phyloP scores from a whole-genome alignment of 2,888 invertebrate genomes.

The Drosophila formosana region DNA sequence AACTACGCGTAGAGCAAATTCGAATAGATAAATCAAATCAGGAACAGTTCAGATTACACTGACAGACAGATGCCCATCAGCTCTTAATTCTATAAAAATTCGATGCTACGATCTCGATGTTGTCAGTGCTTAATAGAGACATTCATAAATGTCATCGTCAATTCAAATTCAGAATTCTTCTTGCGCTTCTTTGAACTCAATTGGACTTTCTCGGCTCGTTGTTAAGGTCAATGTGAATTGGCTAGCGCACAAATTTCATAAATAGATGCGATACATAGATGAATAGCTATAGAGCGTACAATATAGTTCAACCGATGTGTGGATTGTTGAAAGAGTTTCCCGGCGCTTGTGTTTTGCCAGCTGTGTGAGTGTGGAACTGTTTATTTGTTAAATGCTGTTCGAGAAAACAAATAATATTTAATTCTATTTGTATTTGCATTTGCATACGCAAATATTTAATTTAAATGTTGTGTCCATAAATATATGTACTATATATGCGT shows the following conservation, averaged over 20 bases:
- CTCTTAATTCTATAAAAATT: slow-evolving; percentile 6
- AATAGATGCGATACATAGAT: slow-evolving; percentile 12
- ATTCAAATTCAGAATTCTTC: slow-evolving; percentile 51
- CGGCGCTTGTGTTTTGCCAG: slow-evolving; percentile 24
- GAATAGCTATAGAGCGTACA: slow-evolving; percentile 11
- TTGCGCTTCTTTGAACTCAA: slow-evolving; percentile 51
- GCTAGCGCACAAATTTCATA: slow-evolving; percentile 41
- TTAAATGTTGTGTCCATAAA: slow-evolving; percentile 44
- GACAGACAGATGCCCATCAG: neutral
- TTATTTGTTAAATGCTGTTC: slow-evolving; percentile 51
- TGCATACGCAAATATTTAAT: slow-evolving; percentile 54
- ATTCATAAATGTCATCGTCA: slow-evolving; percentile 75
- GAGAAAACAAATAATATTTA: slow-evolving; percentile 46
- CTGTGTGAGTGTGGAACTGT: slow-evolving; percentile 15
- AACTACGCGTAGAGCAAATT: slow-evolving; percentile 24
- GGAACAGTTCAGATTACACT: slow-evolving; percentile 47
- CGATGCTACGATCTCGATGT: slow-evolving; percentile 40
- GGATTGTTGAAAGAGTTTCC: slow-evolving; percentile 39
- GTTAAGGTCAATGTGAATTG: slow-evolving; percentile 76
- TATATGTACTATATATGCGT: slow-evolving; percentile 5
- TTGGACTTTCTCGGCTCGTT: slow-evolving; percentile 55
- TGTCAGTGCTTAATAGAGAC: slow-evolving; percentile 60
- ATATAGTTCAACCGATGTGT: slow-evolving; percentile 6
- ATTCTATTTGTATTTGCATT: slow-evolving; percentile 42
- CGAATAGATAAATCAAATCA: slow-evolving; percentile 36